Evolutionary conservation across 2,797 vertebrate species (phyloP).

Genomic region (Sciurus vulgaris): DNA sequence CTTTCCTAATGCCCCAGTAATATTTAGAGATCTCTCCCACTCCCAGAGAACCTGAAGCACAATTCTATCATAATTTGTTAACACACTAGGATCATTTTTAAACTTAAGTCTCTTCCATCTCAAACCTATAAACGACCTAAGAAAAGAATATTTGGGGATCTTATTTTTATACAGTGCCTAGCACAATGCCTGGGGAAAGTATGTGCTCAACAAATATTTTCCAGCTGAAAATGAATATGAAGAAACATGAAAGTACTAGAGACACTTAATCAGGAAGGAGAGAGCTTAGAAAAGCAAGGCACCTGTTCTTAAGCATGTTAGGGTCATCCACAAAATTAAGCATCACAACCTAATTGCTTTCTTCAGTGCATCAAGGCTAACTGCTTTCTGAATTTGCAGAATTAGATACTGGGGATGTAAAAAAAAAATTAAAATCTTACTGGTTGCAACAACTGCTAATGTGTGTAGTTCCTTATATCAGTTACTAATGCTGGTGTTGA

Average conservation of each 20-base stretch:
- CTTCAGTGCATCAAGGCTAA: not conserved
- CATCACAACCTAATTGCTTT: not conserved
- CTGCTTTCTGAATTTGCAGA: conserved; percentile 9
- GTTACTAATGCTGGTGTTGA: conserved; percentile 39
- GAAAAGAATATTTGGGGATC: not conserved
- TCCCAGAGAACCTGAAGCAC: conserved; percentile 24
- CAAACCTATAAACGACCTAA: not conserved
- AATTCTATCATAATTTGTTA: conserved; percentile 31
- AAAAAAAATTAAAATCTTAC: not conserved
- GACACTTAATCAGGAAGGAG: not conserved
- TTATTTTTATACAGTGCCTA: conserved; percentile 48
- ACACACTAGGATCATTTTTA: not conserved
- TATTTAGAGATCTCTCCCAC: not conserved
- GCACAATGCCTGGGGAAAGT: not conserved
- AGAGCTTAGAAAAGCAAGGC: not conserved
- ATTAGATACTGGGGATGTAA: not conserved
- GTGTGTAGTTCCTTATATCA: not conserved
- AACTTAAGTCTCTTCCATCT: not conserved
- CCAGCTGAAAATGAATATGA: not conserved
- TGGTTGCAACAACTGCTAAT: not conserved
- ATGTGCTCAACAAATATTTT: conserved; percentile 2
- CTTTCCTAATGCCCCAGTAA: not conserved
- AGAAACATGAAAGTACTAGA: not conserved
- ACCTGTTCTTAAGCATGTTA: not conserved
- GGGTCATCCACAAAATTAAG: not conserved